Evolutionary conservation across 2,113 vertebrate genomes (phyloP).

Genomic region (Pampusana beccarii): DNA sequence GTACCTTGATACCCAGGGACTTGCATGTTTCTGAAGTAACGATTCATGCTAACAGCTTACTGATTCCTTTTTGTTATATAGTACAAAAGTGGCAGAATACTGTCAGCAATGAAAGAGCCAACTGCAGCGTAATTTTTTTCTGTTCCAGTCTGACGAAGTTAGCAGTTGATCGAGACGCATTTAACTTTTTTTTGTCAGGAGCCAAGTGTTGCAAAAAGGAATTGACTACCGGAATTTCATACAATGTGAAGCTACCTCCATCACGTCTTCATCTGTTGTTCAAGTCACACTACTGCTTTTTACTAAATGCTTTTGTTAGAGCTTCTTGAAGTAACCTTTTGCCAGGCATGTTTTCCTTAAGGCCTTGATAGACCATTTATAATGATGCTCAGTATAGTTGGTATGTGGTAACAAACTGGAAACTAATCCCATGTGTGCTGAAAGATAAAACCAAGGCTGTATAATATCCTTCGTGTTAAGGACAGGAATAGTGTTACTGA

Average conservation of each 20-base stretch:
- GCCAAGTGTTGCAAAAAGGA: background rate
- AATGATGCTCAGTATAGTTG: conserved; percentile 12
- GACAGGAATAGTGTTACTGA: background rate
- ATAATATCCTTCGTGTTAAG: conserved; percentile 25
- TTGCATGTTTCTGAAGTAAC: background rate
- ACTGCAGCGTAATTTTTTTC: background rate
- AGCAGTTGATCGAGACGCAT: background rate
- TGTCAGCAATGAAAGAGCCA: background rate
- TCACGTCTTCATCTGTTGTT: background rate
- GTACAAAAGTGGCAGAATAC: background rate
- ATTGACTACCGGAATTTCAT: background rate
- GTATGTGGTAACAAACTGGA: conserved; percentile 36
- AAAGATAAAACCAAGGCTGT: conserved; percentile 53
- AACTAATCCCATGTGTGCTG: background rate
- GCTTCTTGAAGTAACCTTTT: background rate
- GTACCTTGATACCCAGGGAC: background rate
- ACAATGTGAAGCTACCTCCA: background rate
- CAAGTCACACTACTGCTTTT: background rate
- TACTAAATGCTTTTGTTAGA: background rate
- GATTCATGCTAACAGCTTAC: background rate
- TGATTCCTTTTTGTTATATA: background rate
- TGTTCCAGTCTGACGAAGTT: background rate
- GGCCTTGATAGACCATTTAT: background rate
- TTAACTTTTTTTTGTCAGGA: background rate
- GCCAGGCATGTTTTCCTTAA: background rate